Conservation (phyloP, 2,797 vertebrate genomes). For the Spea hammondii region DNA sequence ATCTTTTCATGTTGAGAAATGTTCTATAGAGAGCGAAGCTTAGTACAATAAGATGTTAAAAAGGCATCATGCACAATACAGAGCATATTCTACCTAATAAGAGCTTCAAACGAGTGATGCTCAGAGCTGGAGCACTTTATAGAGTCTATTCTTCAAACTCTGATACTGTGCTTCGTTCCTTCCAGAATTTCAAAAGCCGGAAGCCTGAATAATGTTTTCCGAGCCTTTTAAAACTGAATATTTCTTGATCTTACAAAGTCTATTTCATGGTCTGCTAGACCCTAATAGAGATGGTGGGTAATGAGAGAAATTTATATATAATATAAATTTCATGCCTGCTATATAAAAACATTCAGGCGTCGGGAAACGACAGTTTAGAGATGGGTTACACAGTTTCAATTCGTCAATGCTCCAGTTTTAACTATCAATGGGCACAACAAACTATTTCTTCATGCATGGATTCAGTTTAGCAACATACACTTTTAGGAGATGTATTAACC, state of each 20-base stretch:
- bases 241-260: conserved; percentile 71
- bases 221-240: conserved; percentile 59
- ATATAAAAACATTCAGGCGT: conserved; percentile 61
- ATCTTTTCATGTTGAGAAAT: conserved; percentile 5
- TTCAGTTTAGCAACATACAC: conserved; percentile 9
- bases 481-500: conserved; percentile 9
- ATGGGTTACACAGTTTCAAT: conserved; percentile 52
- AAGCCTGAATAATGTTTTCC: conserved; percentile 67
- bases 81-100: conserved; percentile 55
- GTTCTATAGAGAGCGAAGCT: conserved; percentile 26
- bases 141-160: conserved; percentile 60
- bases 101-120: conserved; percentile 59
- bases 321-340: conserved; percentile 66
- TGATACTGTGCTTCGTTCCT: conserved; percentile 69
- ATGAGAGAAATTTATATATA: conserved; percentile 74
- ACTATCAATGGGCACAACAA: conserved; percentile 9
- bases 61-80: conserved; percentile 26
- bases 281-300: conserved; percentile 70
- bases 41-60: conserved; percentile 18
- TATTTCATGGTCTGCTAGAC: conserved; percentile 75
- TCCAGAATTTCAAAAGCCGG: conserved; percentile 64
- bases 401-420: conserved; percentile 45
- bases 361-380: conserved; percentile 56
- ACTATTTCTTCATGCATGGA: background rate
- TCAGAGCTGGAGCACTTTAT: conserved; percentile 64